Conservation (phyloP, 2,113 vertebrate species). For the Morone chrysops region DNA sequence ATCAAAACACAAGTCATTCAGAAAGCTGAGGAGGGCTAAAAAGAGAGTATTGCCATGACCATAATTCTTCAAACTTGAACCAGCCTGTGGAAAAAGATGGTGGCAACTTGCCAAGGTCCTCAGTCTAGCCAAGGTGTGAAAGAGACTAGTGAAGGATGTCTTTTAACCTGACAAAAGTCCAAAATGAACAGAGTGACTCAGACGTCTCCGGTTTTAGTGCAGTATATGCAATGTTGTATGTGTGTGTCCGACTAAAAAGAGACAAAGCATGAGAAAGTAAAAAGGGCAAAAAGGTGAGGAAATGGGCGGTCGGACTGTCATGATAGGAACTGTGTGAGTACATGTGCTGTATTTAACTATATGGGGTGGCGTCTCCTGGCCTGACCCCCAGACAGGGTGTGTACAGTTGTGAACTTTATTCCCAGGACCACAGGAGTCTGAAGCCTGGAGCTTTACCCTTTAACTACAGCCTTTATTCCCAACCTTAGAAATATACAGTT, state of each 20-base stretch:
- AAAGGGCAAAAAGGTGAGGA: not conserved
- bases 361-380: not conserved
- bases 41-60: not conserved
- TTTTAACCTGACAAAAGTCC: slow-evolving; percentile 41
- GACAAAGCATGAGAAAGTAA: not conserved
- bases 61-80: slow-evolving; percentile 29
- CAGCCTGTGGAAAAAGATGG: slow-evolving; percentile 39
- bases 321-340: not conserved
- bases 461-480: slow-evolving; percentile 3
- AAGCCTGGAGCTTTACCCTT: not conserved
- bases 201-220: slow-evolving; percentile 16
- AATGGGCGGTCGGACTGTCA: not conserved
- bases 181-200: slow-evolving; percentile 31
- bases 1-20: slow-evolving; percentile 7
- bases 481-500: not conserved
- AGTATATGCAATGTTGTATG: not conserved
- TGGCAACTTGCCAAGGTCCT: slow-evolving; percentile 29
- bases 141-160: slow-evolving; percentile 44
- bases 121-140: slow-evolving; percentile 41
- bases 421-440: not conserved
- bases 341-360: not conserved
- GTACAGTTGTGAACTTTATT: not conserved
- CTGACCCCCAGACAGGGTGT: slow-evolving; percentile 6
- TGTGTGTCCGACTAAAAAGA: not conserved
- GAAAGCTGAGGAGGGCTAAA: not conserved